Conservation (phyloP, 2,113 vertebrate genomes). For the Bostrychus sinensis region DNA sequence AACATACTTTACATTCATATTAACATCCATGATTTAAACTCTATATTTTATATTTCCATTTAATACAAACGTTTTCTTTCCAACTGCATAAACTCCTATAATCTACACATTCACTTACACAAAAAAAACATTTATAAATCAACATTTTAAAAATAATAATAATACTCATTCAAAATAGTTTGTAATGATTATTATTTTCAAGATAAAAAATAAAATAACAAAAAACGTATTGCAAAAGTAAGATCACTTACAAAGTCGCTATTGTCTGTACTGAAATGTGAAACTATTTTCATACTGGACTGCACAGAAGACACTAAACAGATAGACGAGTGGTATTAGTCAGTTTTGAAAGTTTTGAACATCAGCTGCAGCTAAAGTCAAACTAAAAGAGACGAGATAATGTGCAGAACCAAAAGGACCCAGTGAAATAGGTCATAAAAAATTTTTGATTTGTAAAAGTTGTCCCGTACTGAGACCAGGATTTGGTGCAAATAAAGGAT, state of each 20-base stretch:
- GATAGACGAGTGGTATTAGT: too few species aligned
- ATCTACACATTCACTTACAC: conserved; percentile 6
- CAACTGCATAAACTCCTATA: conserved; percentile 24
- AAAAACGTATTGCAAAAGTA: background rate
- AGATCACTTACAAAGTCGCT: background rate
- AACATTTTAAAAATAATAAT: conserved; percentile 20
- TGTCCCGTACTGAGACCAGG: too few species aligned
- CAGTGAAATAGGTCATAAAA: too few species aligned
- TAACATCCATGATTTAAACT: conserved; percentile 35
- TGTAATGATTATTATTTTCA: background rate
- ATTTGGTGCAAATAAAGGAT: too few species aligned
- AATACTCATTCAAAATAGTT: conserved; percentile 12
- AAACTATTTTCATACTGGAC: too few species aligned
- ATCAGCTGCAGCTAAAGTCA: too few species aligned
- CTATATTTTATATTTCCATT: conserved; percentile 12
- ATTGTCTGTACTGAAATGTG: background rate
- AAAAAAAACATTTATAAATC: conserved; percentile 14
- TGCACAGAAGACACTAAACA: too few species aligned
- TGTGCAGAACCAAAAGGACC: too few species aligned
- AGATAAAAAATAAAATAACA: conserved; percentile 13
- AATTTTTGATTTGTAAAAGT: too few species aligned
- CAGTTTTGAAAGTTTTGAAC: too few species aligned
- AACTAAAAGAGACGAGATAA: too few species aligned
- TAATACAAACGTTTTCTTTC: conserved; percentile 21
- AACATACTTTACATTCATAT: conserved; percentile 48